Evolutionary conservation across 2,888 invertebrate genomes (phyloP), one percentile per base, ranked within the genome.

Genomic region (Adelognathus sp.): DNA sequence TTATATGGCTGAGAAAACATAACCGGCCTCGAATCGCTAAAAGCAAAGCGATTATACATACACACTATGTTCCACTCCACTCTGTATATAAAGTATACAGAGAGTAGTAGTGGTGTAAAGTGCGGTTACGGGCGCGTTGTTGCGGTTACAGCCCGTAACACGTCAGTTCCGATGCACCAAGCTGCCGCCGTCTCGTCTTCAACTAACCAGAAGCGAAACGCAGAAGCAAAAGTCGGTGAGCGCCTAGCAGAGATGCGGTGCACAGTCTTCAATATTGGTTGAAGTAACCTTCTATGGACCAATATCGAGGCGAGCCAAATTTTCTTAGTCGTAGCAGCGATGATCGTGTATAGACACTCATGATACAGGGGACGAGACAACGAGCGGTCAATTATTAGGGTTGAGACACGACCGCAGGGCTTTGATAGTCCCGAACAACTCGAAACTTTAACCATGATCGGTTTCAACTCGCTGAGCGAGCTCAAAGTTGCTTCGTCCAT

Each of bases 101-200:
- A 85, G 85, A 86, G 86, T 82, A 85, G 82, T 86, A 86, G 86
- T 82, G 85, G 82, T 86, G 85, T 86, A 84, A 87, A 86, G 88
- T 90, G 90, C 85, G 90, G 90, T 90, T 87, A 84, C 84, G 86
- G 85, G 87, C 87, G 89, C 87, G 89, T 87, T 88, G 88, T 89
- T 90, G 90, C 89, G 90, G 90, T 90, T 88, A 86, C 87, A 88
- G 86, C 84, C 83, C 83, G 86, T 90, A 90, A 90, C 87, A 85
- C 89, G 88, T 89, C 86, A 84, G 87, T 85, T 88, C 84, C 85
- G 81, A 46, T 71, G 79, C 84, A 85, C 83, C 83, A 83, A n/a
- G 50, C 24, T 24, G 50, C 44, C 44, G 44, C 44, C 44, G 81
- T 83, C 52, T 36, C 66, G 86, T 88, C 88, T 88, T 88, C 88